Conservation (phyloP, 2,113 vertebrate genomes). For the Ptilonorhynchus violaceus region DNA sequence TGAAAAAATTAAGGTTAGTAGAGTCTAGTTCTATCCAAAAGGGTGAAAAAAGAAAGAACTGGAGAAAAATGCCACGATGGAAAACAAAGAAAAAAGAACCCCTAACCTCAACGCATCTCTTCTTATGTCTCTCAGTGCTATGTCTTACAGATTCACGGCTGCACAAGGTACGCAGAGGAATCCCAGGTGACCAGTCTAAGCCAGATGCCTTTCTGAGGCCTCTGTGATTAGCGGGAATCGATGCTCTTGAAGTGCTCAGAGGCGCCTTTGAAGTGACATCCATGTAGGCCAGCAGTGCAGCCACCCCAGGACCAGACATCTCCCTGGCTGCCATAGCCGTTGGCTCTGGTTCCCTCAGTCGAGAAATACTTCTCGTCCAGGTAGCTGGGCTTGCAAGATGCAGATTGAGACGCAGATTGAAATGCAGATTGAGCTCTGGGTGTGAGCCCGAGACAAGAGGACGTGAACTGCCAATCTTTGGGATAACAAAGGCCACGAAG, state of each 20-base stretch:
- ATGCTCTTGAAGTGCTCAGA: background rate
- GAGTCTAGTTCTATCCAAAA: background rate
- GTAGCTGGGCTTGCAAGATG: background rate
- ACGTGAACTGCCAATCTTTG: background rate
- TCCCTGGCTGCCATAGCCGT: fast-evolving
- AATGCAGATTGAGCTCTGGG: background rate
- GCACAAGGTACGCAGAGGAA: background rate
- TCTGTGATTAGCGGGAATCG: background rate
- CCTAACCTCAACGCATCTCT: background rate
- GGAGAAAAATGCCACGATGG: background rate
- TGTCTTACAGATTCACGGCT: background rate
- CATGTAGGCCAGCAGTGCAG: background rate
- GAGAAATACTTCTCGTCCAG: background rate
- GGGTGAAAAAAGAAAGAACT: background rate
- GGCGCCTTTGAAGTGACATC: background rate
- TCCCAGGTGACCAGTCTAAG: background rate
- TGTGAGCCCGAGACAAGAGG: background rate
- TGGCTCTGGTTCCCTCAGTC: background rate
- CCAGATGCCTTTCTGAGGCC: background rate
- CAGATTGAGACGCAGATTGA: background rate
- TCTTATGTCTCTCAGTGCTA: background rate
- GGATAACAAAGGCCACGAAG: background rate
- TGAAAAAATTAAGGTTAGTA: background rate
- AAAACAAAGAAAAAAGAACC: background rate
- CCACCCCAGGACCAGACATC: background rate